phyloP scores from a whole-genome alignment of 2,797 vertebrate species.

The Astyanax mexicanus region DNA sequence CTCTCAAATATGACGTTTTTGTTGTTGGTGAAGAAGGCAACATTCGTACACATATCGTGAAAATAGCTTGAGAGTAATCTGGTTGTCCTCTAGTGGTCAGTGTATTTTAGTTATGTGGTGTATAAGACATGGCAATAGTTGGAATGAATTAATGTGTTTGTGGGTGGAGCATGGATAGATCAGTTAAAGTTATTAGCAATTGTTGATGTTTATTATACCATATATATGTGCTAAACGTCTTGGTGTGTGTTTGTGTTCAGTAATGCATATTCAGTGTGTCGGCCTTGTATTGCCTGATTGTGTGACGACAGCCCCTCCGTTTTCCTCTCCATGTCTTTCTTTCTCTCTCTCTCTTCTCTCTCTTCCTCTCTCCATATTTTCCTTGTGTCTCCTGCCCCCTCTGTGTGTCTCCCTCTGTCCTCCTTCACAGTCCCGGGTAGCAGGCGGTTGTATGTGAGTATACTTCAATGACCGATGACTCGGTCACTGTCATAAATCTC shows the following conservation, averaged over 20 bases:
- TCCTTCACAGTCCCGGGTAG: slow-evolving; percentile 72
- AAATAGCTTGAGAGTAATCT: too few relatives aligned
- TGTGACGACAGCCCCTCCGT: slow-evolving; percentile 65
- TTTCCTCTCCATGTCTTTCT: slow-evolving; percentile 41
- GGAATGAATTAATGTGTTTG: too few relatives aligned
- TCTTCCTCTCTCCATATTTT: slow-evolving; percentile 52
- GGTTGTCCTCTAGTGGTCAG: too few relatives aligned
- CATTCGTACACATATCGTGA: too few relatives aligned
- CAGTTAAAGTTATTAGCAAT: not conserved
- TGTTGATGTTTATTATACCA: not conserved
- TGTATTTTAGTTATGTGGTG: too few relatives aligned
- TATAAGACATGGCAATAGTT: too few relatives aligned
- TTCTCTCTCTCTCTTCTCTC: slow-evolving; percentile 26
- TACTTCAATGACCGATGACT: slow-evolving; percentile 31
- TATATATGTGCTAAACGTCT: slow-evolving; percentile 1
- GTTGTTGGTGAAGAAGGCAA: too few relatives aligned
- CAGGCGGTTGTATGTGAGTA: slow-evolving; percentile 80
- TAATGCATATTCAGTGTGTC: not conserved
- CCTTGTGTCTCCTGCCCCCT: slow-evolving; percentile 54
- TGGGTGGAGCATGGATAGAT: not conserved
- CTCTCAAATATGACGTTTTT: too few relatives aligned
- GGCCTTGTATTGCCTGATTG: slow-evolving; percentile 60
- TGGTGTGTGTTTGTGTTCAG: slow-evolving; percentile 8
- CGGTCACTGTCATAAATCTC: slow-evolving; percentile 6
- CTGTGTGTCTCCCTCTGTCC: slow-evolving; percentile 35